Evolutionary conservation across 1,140 invertebrate genomes (phyloP).

Genomic region (Anastatus disparis): DNA sequence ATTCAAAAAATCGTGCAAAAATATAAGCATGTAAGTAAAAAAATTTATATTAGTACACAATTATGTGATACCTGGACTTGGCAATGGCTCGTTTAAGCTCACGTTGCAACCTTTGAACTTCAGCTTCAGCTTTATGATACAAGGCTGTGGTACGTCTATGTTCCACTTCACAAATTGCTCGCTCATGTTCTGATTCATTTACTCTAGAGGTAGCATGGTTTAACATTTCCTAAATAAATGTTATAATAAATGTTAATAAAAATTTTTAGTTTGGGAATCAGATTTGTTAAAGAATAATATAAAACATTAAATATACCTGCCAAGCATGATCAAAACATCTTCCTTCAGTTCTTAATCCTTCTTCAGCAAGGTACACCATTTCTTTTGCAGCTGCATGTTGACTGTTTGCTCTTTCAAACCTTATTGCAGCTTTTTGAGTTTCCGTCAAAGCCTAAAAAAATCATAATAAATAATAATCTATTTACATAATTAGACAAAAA

Average conservation of each 20-base stretch:
- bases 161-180: constrained; percentile 75
- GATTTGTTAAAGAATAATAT: neutral
- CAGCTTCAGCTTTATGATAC: constrained; percentile 73
- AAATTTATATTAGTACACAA: neutral
- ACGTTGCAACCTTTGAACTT: constrained; percentile 74
- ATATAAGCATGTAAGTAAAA: neutral
- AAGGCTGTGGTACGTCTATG: constrained; percentile 74
- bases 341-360: constrained; percentile 77
- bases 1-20: constrained; percentile 13
- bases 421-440: constrained; percentile 86
- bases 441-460: constrained; percentile 69
- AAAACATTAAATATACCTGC: constrained; percentile 72
- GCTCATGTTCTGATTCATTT: constrained; percentile 77
- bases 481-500: neutral
- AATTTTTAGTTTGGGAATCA: no score
- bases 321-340: constrained; percentile 86
- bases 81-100: constrained; percentile 78
- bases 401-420: constrained; percentile 93
- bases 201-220: constrained; percentile 95
- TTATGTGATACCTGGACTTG: constrained; percentile 71
- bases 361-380: constrained; percentile 91
- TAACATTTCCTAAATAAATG: constrained; percentile 81
- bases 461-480: neutral
- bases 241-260: constrained; percentile 12
- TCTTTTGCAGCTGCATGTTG: constrained; percentile 93